Evolutionary conservation across 1,140 invertebrate species (phyloP).

Genomic region (Drusus annulatus): DNA sequence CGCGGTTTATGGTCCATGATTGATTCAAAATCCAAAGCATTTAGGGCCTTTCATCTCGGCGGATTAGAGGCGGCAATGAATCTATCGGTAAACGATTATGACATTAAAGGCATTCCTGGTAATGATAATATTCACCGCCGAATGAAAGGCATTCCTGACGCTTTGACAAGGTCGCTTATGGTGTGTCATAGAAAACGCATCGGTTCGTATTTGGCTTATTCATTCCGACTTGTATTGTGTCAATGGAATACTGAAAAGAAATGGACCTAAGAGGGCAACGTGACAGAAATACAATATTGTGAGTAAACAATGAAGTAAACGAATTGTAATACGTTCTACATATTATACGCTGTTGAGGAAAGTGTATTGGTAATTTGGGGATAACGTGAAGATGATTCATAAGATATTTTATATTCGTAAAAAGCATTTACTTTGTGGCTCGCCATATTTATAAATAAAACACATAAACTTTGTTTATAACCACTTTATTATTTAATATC

Average conservation of each 20-base stretch:
- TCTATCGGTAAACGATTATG: constrained; percentile 35
- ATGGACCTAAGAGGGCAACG: neutral
- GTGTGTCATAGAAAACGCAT: constrained; percentile 25
- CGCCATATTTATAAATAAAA: too few relatives aligned
- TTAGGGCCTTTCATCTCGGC: neutral
- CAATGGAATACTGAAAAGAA: neutral
- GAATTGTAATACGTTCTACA: neutral
- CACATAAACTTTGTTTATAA: too few relatives aligned
- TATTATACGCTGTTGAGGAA: neutral
- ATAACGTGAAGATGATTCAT: too few relatives aligned
- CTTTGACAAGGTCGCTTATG: constrained; percentile 27
- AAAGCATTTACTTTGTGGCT: too few relatives aligned
- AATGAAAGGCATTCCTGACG: constrained; percentile 21
- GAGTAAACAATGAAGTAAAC: constrained; percentile 1
- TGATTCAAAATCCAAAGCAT: neutral
- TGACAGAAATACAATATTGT: constrained; percentile 19
- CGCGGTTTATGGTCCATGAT: too few relatives aligned
- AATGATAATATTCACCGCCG: neutral
- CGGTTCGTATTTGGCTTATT: constrained; percentile 16
- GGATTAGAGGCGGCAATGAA: constrained; percentile 10
- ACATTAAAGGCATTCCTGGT: constrained; percentile 20
- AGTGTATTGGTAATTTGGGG: too few relatives aligned
- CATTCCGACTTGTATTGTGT: constrained; percentile 18
- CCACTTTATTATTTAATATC: too few relatives aligned
- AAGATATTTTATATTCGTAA: too few relatives aligned